Base-by-base conservation (phyloP, 2,888 invertebrate species). In the Leptarthrus brevirostris region DNA sequence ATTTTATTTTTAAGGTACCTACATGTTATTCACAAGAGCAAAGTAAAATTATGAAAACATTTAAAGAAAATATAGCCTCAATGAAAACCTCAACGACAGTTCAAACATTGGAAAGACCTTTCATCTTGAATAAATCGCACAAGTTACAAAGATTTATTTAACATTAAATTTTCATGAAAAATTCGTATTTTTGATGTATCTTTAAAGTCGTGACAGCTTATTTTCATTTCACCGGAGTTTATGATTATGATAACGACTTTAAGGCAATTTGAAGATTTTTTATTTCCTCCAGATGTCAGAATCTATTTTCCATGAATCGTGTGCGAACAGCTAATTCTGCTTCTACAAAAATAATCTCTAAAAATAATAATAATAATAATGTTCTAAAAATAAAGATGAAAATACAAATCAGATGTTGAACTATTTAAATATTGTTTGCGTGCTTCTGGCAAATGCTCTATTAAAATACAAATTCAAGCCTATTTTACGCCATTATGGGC, bases 271-370 rank as follows among this genome's bases (percentile, higher is more conserved):
- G 3, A 12, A 18, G 36, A 36, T 26, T 58, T 36, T 58, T 58
- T 58, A 58, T 58, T 36, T 16, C 58, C 58, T 58, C 58, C 58
- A 58, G 58, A 58, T 58, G 58, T 58, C 58, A 36, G 58, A 36
- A 18, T 40, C 40, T 40, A 40, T 40, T 40, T 40, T 40, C 40
- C 40, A 30, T 36, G 18, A 20, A 30, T 16, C 58, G 58, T 58
- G 36, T 58, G 58, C 58, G 36, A 18, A 20, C 58, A 12, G 36
- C 36, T 58, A 58, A 18, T 58, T 58, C 36, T 34, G 16, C 34
- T 58, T 20, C 12, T 36, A 20, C 58, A 26, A 58, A 58, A 58
- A 36, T 36, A 58, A 22, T 58, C 36, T n/a, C n/a, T n/a, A n/a
- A n/a, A n/a, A n/a, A n/a, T n/a, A n/a, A n/a, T n/a, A n/a, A n/a